These are phyloP conservation scores for Orchestes rusci DNA, from an alignment of 2,888 invertebrate species.

Conservation along the genomic window DNA sequence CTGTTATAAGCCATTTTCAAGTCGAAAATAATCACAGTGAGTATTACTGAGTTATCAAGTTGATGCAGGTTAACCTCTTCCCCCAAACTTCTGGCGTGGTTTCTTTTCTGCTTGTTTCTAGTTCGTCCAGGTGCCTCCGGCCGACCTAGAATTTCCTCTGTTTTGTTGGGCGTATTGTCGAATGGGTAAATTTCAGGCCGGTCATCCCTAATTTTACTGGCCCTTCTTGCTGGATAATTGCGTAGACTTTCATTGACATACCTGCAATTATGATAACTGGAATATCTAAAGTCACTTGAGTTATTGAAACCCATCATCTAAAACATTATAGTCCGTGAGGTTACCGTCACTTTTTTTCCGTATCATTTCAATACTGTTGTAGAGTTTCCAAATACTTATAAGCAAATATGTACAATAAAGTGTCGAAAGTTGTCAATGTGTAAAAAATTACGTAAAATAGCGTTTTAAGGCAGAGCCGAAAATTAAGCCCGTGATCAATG, in stretches of 20 bases:
- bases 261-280: conserved; percentile 1
- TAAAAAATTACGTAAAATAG: no score
- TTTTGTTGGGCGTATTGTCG: conserved; percentile 38
- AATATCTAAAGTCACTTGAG: neutral
- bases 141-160: conserved; percentile 41
- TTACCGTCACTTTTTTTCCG: no score
- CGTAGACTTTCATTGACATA: conserved; percentile 14
- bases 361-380: no score
- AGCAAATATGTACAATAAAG: no score
- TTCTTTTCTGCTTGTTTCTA: conserved; percentile 35
- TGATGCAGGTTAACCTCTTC: no score
- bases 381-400: no score
- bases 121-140: conserved; percentile 35
- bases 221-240: conserved; percentile 18
- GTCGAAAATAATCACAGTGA: neutral
- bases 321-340: no score
- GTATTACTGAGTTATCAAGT: neutral
- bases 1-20: neutral
- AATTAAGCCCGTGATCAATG: no score
- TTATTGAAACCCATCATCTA: conserved; percentile 7
- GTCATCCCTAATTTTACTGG: conserved; percentile 27
- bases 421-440: no score
- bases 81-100: conserved; percentile 45
- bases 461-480: no score
- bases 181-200: conserved; percentile 36